Evolutionary conservation across 2,797 vertebrate species (phyloP).

Genomic region (Pangasius larnaudii): DNA sequence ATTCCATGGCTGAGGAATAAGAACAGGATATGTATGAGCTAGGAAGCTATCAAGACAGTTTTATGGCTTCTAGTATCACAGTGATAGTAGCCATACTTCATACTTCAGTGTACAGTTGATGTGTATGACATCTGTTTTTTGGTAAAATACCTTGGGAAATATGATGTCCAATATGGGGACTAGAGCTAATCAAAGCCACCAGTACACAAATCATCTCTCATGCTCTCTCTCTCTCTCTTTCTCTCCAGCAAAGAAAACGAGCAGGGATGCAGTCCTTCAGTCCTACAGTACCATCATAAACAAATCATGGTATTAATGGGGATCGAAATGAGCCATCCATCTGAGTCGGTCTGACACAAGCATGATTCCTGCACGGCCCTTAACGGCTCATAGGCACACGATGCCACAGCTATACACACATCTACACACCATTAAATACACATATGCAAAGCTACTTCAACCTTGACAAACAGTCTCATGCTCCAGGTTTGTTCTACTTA

Average conservation of each 20-base stretch:
- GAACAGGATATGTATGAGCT: conserved; percentile 55
- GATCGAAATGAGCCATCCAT: conserved; percentile 67
- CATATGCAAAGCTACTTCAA: conserved; percentile 37
- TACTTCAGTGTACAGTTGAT: conserved; percentile 62
- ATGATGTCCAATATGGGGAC: conserved; percentile 68
- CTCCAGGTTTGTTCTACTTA: not conserved
- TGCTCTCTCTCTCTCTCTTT: conserved; percentile 1
- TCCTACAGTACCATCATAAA: conserved; percentile 64
- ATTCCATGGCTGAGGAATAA: conserved; percentile 46
- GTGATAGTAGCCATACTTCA: conserved; percentile 65
- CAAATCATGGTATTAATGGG: conserved; percentile 69
- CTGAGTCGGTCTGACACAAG: conserved; percentile 60
- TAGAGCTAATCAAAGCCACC: conserved; percentile 67
- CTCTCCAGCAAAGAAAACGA: conserved; percentile 42
- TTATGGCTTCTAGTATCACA: conserved; percentile 54
- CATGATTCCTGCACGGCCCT: conserved; percentile 63
- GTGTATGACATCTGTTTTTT: conserved; percentile 68
- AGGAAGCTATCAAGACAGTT: conserved; percentile 50
- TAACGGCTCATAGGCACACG: conserved; percentile 56
- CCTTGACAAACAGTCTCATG: conserved; percentile 10
- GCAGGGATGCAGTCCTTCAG: conserved; percentile 51
- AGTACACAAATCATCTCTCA: conserved; percentile 67
- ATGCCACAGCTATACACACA: conserved; percentile 45
- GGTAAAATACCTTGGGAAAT: conserved; percentile 70
- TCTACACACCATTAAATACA: conserved; percentile 60